A percentile compares a stretch with the other conserved stretches of the same genome.
These are phyloP conservation scores for Brotula barbata DNA, from an alignment of 2,797 vertebrate genomes.

Conservation along the genomic window DNA sequence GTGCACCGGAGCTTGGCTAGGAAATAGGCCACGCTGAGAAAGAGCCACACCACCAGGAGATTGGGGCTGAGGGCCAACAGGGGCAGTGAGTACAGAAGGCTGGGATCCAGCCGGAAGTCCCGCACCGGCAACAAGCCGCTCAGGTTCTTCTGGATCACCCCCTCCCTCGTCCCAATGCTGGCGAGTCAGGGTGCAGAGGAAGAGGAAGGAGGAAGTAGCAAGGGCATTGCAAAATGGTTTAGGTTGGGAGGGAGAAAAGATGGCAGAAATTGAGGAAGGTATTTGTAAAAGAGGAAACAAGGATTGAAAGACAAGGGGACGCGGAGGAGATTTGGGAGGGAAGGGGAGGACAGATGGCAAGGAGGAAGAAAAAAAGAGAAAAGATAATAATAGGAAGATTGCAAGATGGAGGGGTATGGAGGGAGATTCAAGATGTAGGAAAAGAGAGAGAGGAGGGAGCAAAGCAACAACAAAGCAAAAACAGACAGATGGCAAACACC, in stretches of 20 bases:
- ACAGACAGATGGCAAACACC: conserved; percentile 40
- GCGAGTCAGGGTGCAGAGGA: conserved; percentile 78
- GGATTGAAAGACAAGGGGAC: no score
- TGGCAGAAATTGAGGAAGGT: no score
- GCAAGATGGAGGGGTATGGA: conserved; percentile 33
- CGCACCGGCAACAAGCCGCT: conserved; percentile 96
- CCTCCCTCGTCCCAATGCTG: conserved; percentile 99
- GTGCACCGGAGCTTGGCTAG: conserved; percentile 96
- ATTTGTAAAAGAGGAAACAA: no score
- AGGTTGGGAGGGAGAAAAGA: conserved; percentile 30
- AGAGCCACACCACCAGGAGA: conserved; percentile 98
- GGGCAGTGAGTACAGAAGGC: conserved; percentile 97
- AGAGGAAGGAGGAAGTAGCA: conserved; percentile 53
- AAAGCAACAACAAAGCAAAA: conserved; percentile 33
- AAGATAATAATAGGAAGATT: background rate
- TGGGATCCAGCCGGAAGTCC: conserved; percentile 95
- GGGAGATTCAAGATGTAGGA: conserved; percentile 75
- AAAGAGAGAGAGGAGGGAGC: conserved; percentile 68
- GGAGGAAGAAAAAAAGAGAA: conserved; percentile 10
- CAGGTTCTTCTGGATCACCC: conserved; percentile 99
- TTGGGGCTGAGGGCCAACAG: conserved; percentile 96
- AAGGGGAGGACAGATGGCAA: no score
- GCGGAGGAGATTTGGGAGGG: no score
- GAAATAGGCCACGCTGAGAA: conserved; percentile 95
- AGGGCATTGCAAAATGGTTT: no score